Evolutionary conservation across 2,113 vertebrate genomes (phyloP).

Genomic region (Paramormyrops kingsleyae): DNA sequence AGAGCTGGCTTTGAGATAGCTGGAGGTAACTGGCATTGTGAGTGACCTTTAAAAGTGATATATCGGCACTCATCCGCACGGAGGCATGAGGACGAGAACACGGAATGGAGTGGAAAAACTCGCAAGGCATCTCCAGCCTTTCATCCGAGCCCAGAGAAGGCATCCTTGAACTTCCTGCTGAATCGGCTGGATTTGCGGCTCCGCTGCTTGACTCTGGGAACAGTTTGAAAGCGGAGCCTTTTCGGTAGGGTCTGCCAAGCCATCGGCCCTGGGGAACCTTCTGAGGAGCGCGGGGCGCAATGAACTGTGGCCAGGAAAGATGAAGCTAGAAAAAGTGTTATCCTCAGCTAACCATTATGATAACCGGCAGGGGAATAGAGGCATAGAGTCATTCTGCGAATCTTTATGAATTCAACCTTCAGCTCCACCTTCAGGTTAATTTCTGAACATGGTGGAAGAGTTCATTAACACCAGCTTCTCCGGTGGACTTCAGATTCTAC

Average conservation of each 20-base stretch:
- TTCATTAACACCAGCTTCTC: slow-evolving; percentile 13
- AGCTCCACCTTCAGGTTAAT: slow-evolving; percentile 40
- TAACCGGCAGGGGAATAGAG: background rate
- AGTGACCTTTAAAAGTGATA: slow-evolving; percentile 8
- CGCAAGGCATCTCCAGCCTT: background rate
- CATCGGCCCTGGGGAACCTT: slow-evolving; percentile 18
- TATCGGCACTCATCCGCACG: background rate
- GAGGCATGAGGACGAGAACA: background rate
- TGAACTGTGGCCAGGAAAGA: slow-evolving; percentile 24
- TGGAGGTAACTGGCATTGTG: background rate
- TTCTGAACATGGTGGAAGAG: slow-evolving; percentile 29
- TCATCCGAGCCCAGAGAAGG: background rate
- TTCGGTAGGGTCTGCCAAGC: slow-evolving; percentile 17
- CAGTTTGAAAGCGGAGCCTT: slow-evolving; percentile 6
- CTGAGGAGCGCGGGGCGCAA: slow-evolving; percentile 4
- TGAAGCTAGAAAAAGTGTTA: slow-evolving; percentile 27
- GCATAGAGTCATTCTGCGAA: background rate
- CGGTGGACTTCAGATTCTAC: background rate
- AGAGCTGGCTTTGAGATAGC: background rate
- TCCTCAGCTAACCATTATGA: slow-evolving; percentile 14
- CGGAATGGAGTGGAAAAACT: background rate
- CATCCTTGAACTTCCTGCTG: slow-evolving; percentile 3
- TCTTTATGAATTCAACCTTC: slow-evolving; percentile 8
- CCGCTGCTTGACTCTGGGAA: background rate
- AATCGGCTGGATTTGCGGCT: background rate